Evolutionary conservation across 1,140 invertebrate genomes (phyloP), one percentile per base, ranked within the genome.

Genomic region (Phymorhynchus buccinoides): DNA sequence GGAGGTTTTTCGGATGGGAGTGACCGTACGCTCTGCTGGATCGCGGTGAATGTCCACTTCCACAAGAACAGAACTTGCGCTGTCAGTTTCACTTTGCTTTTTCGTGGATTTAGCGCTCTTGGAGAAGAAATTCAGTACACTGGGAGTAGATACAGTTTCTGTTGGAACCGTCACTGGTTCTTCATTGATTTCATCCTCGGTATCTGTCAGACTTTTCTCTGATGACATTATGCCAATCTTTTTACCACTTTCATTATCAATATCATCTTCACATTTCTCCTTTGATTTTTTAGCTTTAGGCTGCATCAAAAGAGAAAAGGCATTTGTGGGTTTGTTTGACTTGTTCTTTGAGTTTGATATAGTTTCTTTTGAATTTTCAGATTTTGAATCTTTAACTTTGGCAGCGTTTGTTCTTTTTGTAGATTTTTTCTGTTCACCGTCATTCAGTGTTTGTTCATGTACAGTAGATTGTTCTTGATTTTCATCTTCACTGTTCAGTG

Each of bases 1-100:
- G 35, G 73, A 75, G 1, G 39, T 75, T 9, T 27, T 27, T 75
- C 35, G 39, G 35, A 27, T 16, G 18, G 73, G 18, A 6, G 73
- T 37, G 7, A 75, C 14, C 14, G 39, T 39, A 16, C 37, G 73
- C 37, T 75, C 37, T 83, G 44, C 41, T 44, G 81, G 81, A 22
- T 73, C 66, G 30, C 30, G 9, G 22, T 83, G 81, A 32, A 83
- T 71, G 30, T 71, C 81, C n/a, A 66, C 81, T 68, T 44, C 41
- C 27, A 83, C 81, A 30, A 66, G 27, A 73, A 56, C 66, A 71
- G 32, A 44, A 1, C 62, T n/a, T 35, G 37, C 41, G 27, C 48
- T 30, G 18, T 71, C 66, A 16, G n/a, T 30, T 3, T 71, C 66
- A 16, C 41, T 30, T 3, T 68, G 56, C 27, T 18, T 73, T 32